Percentiles rank a stretch among this genome's conserved stretches.
phyloP scores from a whole-genome alignment of 92 coral and sea anemone species.

The Paragorgia papillata region DNA sequence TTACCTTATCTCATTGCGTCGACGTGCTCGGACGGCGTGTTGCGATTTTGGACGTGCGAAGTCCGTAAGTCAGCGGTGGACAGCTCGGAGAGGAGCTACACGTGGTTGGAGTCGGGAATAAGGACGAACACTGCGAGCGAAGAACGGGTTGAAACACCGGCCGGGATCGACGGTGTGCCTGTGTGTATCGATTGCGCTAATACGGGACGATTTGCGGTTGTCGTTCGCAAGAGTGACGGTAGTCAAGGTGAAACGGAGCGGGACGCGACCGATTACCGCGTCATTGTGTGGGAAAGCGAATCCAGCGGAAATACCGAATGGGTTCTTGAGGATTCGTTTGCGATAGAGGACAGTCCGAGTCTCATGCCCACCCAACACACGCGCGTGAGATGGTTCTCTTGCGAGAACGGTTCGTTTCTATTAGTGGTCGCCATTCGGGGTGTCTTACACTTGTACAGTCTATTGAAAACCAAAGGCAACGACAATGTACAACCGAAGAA shows the following conservation, averaged over 20 bases:
- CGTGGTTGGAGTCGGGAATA: conserved; percentile 23
- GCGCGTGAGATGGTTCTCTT: conserved; percentile 90
- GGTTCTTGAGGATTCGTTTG: conserved; percentile 82
- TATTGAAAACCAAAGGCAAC: neutral
- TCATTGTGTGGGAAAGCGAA: conserved; percentile 95
- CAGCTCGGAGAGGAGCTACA: conserved; percentile 5
- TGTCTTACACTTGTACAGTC: conserved; percentile 63
- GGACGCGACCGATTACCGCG: conserved; percentile 53
- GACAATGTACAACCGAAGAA: neutral
- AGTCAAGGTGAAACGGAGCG: conserved; percentile 23
- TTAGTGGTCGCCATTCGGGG: conserved; percentile 80
- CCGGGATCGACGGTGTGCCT: conserved; percentile 26
- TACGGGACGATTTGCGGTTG: conserved; percentile 91
- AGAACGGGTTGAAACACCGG: neutral
- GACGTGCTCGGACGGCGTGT: conserved; percentile 89
- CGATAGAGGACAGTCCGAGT: conserved; percentile 63
- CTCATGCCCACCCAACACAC: conserved; percentile 57
- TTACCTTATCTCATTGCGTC: conserved; percentile 85
- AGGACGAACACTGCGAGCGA: neutral
- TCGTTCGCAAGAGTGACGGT: conserved; percentile 46
- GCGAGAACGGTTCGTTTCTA: conserved; percentile 86
- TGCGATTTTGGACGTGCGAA: conserved; percentile 94
- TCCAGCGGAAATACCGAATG: conserved; percentile 95
- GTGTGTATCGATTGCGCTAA: conserved; percentile 89
- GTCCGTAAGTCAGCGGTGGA: conserved; percentile 25